These are phyloP conservation scores for Atta texana DNA, from an alignment of 1,140 invertebrate genomes.

Conservation along the genomic window DNA sequence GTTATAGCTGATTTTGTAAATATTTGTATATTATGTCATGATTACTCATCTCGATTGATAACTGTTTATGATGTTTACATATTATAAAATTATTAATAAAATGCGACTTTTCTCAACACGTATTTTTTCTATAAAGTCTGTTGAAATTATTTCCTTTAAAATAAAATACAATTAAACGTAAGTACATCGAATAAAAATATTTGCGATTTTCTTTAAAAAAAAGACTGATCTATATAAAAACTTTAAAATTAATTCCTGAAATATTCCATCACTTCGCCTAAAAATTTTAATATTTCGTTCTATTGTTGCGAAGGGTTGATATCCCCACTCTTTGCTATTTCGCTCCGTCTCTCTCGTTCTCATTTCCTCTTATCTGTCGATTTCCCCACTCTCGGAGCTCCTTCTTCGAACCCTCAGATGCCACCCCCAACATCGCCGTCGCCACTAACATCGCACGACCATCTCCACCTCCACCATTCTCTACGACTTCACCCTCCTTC, in stretches of 20 bases:
- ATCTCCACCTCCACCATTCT: conserved; percentile 68
- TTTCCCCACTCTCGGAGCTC: conserved; percentile 71
- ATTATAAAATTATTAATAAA: background rate
- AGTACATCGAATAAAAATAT: background rate
- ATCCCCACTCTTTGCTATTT: conserved; percentile 39
- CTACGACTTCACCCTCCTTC: conserved; percentile 71
- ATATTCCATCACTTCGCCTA: conserved; percentile 57
- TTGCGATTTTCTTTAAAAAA: background rate
- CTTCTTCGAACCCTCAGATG: conserved; percentile 74
- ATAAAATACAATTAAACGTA: background rate
- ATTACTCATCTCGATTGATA: conserved; percentile 13
- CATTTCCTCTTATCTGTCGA: conserved; percentile 73
- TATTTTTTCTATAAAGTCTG: background rate
- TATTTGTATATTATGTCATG: conserved; percentile 2
- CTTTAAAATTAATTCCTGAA: conserved; percentile 60
- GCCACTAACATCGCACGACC: conserved; percentile 71
- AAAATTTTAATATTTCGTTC: conserved; percentile 70
- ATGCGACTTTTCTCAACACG: background rate
- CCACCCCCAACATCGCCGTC: conserved; percentile 70
- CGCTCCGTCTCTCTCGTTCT: conserved; percentile 39
- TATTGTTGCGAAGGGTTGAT: conserved; percentile 30
- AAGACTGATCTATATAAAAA: background rate
- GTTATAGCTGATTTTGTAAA: conserved; percentile 15
- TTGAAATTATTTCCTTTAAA: background rate
- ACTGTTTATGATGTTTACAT: background rate